These are phyloP conservation scores for Acronicta aceris DNA, from an alignment of 2,888 invertebrate species.

Conservation along the genomic window DNA sequence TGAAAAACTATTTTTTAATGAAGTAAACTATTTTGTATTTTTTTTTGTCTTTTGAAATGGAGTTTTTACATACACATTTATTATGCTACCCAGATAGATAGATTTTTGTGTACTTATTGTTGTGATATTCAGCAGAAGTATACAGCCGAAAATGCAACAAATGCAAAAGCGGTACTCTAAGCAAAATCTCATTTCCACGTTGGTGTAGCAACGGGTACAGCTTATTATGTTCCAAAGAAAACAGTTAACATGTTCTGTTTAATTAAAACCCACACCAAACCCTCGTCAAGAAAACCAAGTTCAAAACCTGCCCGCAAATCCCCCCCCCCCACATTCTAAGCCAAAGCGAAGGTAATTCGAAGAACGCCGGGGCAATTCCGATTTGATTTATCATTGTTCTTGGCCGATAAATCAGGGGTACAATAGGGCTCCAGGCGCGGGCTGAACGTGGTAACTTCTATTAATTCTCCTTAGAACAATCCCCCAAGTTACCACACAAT, in stretches of 20 bases:
- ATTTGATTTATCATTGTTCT: constrained; percentile 89
- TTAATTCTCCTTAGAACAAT: constrained; percentile 87
- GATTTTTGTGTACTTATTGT: no score
- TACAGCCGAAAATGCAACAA: no score
- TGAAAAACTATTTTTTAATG: no score
- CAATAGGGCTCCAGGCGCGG: constrained; percentile 81
- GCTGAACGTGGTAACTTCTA: constrained; percentile 80
- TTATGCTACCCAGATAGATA: no score
- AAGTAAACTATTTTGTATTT: no score
- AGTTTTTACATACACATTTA: no score
- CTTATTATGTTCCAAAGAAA: neutral
- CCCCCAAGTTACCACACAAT: constrained; percentile 79
- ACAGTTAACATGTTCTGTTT: constrained; percentile 7
- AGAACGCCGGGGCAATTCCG: constrained; percentile 81
- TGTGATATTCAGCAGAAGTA: no score
- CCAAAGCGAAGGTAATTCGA: constrained; percentile 60
- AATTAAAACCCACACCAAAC: constrained; percentile 26
- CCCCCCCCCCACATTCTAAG: constrained; percentile 27
- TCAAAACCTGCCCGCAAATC: constrained; percentile 34
- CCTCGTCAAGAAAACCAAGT: constrained; percentile 42
- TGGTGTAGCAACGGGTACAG: neutral
- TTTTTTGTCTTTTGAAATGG: no score
- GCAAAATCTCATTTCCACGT: neutral
- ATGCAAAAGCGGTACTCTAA: neutral
- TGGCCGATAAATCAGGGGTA: constrained; percentile 85